A percentile compares a stretch with the other conserved stretches of the same genome.
These are phyloP conservation scores for Allygus modestus DNA, from an alignment of 2,888 invertebrate species.

Conservation along the genomic window DNA sequence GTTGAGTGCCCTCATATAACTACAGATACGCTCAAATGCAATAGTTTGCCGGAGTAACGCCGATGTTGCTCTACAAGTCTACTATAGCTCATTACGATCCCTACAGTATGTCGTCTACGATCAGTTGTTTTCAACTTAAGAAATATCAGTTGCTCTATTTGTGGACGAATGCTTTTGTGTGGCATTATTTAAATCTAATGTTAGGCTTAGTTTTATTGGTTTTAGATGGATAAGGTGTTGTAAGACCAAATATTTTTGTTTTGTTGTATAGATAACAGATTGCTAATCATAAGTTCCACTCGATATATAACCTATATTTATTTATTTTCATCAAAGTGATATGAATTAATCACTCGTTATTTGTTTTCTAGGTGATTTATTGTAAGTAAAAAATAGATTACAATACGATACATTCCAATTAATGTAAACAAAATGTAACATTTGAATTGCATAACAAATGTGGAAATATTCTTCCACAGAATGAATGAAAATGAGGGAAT, in stretches of 20 bases:
- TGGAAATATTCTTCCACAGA: too few relatives aligned
- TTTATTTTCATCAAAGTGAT: too few relatives aligned
- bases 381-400: too few relatives aligned
- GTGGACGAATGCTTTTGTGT: constrained; percentile 9
- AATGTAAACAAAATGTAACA: too few relatives aligned
- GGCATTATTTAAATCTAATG: background rate
- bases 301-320: too few relatives aligned
- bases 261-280: background rate
- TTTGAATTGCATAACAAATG: too few relatives aligned
- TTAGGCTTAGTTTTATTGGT: background rate
- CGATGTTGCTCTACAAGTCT: background rate
- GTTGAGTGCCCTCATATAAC: constrained; percentile 77
- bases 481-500: too few relatives aligned
- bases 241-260: background rate
- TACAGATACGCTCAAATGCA: background rate
- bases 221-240: constrained; percentile 16
- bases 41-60: background rate
- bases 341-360: too few relatives aligned
- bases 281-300: background rate
- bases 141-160: background rate
- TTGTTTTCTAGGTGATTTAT: too few relatives aligned
- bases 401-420: too few relatives aligned
- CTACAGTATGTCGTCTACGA: background rate
- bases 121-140: background rate
- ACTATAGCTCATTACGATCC: background rate